Percentiles rank a stretch among this genome's conserved stretches.
These are phyloP conservation scores for Agonopterix arenella DNA, from an alignment of 2,888 invertebrate species.

Conservation along the genomic window DNA sequence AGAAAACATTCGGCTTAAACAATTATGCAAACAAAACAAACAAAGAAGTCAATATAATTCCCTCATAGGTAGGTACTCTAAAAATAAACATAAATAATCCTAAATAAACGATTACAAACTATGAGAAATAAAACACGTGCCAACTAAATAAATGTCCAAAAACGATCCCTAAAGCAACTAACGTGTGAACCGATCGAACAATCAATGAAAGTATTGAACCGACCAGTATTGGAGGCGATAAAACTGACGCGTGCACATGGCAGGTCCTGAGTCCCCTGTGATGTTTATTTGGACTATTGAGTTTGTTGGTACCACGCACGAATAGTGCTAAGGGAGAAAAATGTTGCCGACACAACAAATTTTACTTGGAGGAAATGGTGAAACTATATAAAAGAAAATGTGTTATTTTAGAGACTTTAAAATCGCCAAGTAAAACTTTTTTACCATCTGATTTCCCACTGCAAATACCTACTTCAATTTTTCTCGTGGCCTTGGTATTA, in stretches of 20 bases:
- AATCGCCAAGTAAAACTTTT: too few species aligned
- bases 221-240: constrained; percentile 38
- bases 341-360: background rate
- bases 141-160: background rate
- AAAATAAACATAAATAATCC: background rate
- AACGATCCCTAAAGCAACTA: constrained; percentile 17
- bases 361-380: background rate
- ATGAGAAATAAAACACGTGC: background rate
- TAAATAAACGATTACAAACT: background rate
- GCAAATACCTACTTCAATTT: too few species aligned
- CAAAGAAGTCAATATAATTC: too few species aligned
- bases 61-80: too few species aligned
- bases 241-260: constrained; percentile 57
- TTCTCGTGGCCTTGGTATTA: too few species aligned
- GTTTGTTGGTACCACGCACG: constrained; percentile 8
- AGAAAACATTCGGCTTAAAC: too few species aligned
- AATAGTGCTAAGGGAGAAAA: background rate
- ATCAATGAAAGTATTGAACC: constrained; percentile 33
- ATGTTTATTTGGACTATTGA: constrained; percentile 39
- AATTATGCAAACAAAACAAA: too few species aligned
- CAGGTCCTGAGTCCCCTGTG: constrained; percentile 15
- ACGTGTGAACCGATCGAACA: constrained; percentile 39
- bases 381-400: too few species aligned
- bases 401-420: too few species aligned
- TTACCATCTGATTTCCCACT: too few species aligned